Percentiles rank a stretch among this genome's conserved stretches.
Evolutionary conservation across 2,888 invertebrate genomes (phyloP).

Genomic region (Polyommatus icarus): DNA sequence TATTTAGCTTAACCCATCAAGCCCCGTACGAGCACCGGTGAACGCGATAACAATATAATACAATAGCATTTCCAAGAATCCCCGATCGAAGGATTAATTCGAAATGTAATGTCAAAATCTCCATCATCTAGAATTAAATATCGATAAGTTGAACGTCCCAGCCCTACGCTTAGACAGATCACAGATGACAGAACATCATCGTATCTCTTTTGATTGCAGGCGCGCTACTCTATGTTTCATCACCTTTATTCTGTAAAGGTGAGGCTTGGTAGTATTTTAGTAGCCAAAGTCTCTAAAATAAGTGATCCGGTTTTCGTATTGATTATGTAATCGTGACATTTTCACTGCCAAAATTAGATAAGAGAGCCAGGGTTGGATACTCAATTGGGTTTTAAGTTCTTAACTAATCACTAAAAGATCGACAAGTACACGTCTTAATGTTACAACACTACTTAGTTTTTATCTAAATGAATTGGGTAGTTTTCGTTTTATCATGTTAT

Average conservation of each 20-base stretch:
- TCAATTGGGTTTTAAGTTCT: background rate
- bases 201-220: constrained; percentile 27
- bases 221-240: background rate
- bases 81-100: too few relatives aligned
- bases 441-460: background rate
- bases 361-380: background rate
- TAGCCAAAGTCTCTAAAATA: background rate
- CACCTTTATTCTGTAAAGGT: background rate
- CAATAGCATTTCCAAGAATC: too few relatives aligned
- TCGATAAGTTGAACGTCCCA: constrained; percentile 7
- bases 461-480: background rate
- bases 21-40: too few relatives aligned
- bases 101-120: too few relatives aligned
- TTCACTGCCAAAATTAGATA: background rate
- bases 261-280: background rate
- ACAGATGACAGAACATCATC: constrained; percentile 17
- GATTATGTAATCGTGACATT: constrained; percentile 2
- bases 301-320: background rate
- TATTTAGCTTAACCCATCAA: too few relatives aligned
- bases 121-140: background rate
- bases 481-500: background rate
- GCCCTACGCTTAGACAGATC: constrained; percentile 14
- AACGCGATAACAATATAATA: too few relatives aligned
- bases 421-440: background rate
- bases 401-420: background rate